Evolutionary conservation across 1,140 invertebrate genomes (phyloP).

Genomic region (Apolygus lucorum): DNA sequence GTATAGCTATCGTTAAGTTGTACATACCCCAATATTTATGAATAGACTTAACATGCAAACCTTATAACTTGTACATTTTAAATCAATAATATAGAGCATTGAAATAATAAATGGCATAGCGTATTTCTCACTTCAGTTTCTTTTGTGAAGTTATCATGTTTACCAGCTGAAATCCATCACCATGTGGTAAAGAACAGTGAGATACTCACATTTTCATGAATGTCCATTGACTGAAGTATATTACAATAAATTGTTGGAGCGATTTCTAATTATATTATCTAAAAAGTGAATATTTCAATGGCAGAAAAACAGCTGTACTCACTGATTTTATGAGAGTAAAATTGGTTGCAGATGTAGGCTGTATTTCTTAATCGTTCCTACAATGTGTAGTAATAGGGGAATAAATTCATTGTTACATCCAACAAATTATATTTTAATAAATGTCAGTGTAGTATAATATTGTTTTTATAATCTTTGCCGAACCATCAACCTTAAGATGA

Average conservation of each 20-base stretch:
- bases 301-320: neutral
- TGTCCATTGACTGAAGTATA: neutral
- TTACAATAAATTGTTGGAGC: neutral
- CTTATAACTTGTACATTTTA: conserved; percentile 26
- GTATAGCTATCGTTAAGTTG: conserved; percentile 24
- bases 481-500: too few species aligned
- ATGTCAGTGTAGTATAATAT: too few species aligned
- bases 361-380: neutral
- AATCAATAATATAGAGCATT: conserved; percentile 1
- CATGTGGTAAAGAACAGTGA: neutral
- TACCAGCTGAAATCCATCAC: neutral
- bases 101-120: neutral
- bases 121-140: neutral
- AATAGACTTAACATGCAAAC: conserved; percentile 20
- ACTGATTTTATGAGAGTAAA: neutral
- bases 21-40: conserved; percentile 26
- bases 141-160: neutral
- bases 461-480: too few species aligned
- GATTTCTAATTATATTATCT: too few species aligned
- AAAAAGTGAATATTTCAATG: neutral
- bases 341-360: neutral
- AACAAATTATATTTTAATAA: neutral
- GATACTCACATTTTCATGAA: neutral
- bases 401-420: neutral
- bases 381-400: neutral